phyloP scores from a whole-genome alignment of 2,888 invertebrate genomes.

The Erannis defoliaria region DNA sequence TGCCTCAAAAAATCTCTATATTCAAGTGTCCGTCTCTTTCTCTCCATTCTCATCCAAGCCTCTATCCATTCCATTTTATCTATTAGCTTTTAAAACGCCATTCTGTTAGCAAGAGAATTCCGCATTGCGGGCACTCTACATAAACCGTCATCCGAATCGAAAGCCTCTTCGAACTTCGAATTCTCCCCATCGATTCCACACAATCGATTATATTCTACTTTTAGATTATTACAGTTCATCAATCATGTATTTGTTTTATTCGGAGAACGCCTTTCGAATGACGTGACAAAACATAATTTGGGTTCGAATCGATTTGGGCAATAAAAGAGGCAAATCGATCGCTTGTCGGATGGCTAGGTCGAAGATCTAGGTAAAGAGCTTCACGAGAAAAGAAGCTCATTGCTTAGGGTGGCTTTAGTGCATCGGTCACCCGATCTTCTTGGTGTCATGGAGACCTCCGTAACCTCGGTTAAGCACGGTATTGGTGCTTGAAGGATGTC shows the following conservation, averaged over 20 bases:
- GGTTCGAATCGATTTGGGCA: conserved; percentile 1
- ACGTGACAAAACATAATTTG: conserved; percentile 6
- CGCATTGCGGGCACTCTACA: conserved; percentile 26
- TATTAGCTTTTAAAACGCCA: neutral
- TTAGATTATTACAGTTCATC: conserved; percentile 15
- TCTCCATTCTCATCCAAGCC: no score
- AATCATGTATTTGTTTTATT: conserved; percentile 29
- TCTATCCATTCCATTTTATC: neutral
- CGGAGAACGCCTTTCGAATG: conserved; percentile 15
- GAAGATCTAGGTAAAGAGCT: neutral
- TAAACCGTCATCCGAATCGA: conserved; percentile 11
- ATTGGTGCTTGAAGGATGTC: no score
- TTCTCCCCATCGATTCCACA: conserved; percentile 1
- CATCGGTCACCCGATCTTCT: no score
- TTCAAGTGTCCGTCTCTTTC: no score
- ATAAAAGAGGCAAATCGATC: neutral
- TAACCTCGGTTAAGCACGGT: no score
- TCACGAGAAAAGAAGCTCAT: neutral
- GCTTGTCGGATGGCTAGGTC: neutral
- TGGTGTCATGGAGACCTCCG: no score
- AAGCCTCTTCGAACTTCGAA: conserved; percentile 3
- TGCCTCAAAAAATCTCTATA: no score
- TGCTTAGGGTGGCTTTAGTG: no score
- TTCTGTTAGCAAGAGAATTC: conserved; percentile 1
- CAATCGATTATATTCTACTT: conserved; percentile 3